A percentile compares a stretch with the other conserved stretches of the same genome.
phyloP scores from a whole-genome alignment of 2,113 vertebrate genomes.

The Scortum barcoo region DNA sequence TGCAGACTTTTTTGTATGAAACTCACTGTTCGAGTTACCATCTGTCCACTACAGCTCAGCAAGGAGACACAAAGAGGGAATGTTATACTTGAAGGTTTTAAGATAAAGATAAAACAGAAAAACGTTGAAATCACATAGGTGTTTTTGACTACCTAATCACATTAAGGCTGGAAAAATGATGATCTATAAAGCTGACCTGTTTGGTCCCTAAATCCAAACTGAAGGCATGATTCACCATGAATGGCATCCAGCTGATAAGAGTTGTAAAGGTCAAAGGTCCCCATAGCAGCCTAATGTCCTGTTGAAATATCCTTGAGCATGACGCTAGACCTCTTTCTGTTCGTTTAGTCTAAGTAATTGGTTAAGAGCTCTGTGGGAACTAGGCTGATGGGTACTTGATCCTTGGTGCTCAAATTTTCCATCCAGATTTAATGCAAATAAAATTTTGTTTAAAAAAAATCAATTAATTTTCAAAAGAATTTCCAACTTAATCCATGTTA shows the following conservation, averaged over 20 bases:
- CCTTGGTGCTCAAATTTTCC: no score
- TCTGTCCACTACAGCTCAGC: not conserved
- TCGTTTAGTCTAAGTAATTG: not conserved
- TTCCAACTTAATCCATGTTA: not conserved
- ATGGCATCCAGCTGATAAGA: not conserved
- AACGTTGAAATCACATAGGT: no score
- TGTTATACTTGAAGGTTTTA: no score
- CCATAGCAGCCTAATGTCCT: not conserved
- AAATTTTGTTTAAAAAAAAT: not conserved
- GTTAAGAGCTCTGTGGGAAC: not conserved
- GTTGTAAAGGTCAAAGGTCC: constrained; percentile 10
- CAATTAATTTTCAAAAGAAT: no score
- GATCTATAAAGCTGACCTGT: not conserved
- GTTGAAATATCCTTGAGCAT: not conserved
- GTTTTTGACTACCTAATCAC: not conserved
- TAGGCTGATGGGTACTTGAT: not conserved
- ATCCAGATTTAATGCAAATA: not conserved
- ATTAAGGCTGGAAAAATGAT: not conserved
- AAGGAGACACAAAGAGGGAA: not conserved
- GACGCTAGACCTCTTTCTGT: not conserved
- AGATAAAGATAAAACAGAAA: no score
- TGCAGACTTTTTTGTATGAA: not conserved
- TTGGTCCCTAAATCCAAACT: not conserved
- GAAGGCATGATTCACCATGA: not conserved
- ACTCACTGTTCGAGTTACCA: not conserved